Base-by-base conservation (phyloP, 2,797 vertebrate species). In the Lateolabrax maculatus region DNA sequence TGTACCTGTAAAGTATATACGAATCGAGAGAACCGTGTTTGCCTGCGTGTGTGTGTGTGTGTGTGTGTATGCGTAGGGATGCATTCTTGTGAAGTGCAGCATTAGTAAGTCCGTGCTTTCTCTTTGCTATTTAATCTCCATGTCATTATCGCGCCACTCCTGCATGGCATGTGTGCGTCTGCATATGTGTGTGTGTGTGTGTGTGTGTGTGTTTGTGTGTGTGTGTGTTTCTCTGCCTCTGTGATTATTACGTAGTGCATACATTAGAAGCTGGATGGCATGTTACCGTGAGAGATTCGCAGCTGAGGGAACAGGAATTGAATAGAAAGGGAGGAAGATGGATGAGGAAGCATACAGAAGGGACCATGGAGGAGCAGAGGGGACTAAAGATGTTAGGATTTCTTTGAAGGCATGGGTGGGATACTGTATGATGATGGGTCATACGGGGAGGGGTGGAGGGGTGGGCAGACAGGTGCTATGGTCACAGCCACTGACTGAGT, bases 381-480 rank as follows among this genome's bases (percentile, higher is more conserved):
- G 49, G 41, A 27, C 60, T 39, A 18, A 48, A 55, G 70, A 77
- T 65, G 55, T 65, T 65, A 64, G 52, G 62, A 27, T 65, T 51
- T 70, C 44, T 84, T 79, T 71, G 41, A 67, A 67, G 41, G 19
- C 31, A 71, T 62, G 71, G 73, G 27, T 37, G 69, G 63, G 58
- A 57, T 31, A 11, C 1, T 52, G 49, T 57, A 18, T 46, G 81
- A 70, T n/a, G n/a, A n/a, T n/a, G n/a, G n/a, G n/a, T n/a, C n/a
- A n/a, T n/a, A n/a, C n/a, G 3, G 56, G 78, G 69, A 84, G 58
- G 29, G 64, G 48, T 21, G 58, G 31, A 31, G 68, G 61, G 27
- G 41, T 21, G 12, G n/a, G n/a, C n/a, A 75, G 85, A 80, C 92
- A 92, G 91, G 90, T 92, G 87, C 80, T 75, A n/a, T 41, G 85